Evolutionary conservation across 2,797 vertebrate genomes (phyloP).

Genomic region (Onychomys torridus): DNA sequence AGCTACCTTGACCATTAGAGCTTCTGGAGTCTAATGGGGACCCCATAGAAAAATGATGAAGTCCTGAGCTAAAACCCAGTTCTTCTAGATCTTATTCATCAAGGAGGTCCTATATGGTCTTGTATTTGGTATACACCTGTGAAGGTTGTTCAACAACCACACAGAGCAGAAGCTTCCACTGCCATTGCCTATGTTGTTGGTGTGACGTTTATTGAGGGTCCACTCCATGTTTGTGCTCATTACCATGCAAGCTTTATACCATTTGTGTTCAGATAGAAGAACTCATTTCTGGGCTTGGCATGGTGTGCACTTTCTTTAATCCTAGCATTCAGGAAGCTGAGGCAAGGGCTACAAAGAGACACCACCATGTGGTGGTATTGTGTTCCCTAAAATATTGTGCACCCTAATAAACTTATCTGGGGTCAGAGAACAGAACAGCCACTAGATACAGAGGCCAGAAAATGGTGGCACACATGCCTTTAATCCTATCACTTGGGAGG

Average conservation of each 20-base stretch:
- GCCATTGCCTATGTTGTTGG: not conserved
- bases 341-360: not conserved
- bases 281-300: not conserved
- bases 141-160: not conserved
- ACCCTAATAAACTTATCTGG: no score
- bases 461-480: no score
- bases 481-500: no score
- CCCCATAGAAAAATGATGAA: not conserved
- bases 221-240: not conserved
- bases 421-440: no score
- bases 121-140: not conserved
- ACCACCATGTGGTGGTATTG: no score
- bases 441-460: no score
- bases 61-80: not conserved
- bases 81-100: not conserved
- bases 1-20: not conserved
- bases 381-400: no score
- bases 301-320: not conserved
- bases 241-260: not conserved
- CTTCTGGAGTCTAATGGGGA: not conserved
- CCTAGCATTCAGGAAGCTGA: not conserved
- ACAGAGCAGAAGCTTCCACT: not conserved
- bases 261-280: constrained; percentile 10
- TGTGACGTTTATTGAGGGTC: not conserved
- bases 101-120: not conserved